These are phyloP conservation scores for Elephas maximus DNA, from an alignment of 2,113 vertebrate genomes.

Conservation along the genomic window DNA sequence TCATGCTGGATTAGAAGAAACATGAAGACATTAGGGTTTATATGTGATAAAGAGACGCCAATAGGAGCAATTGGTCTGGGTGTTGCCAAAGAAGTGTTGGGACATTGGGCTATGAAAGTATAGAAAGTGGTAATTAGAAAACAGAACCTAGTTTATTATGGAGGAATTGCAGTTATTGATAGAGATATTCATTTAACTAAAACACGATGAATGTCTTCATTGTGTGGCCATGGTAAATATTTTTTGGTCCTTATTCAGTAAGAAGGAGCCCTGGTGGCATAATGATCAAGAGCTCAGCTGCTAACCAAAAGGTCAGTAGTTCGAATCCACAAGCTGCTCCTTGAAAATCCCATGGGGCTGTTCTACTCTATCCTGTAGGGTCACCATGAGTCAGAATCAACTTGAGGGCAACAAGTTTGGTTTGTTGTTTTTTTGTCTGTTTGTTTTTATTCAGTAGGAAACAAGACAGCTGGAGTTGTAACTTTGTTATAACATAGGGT, in stretches of 20 bases:
- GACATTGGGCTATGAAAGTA: background rate
- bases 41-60: background rate
- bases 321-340: no score
- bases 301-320: no score
- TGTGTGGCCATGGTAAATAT: background rate
- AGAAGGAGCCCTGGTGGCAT: no score
- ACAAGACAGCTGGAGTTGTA: background rate
- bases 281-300: no score
- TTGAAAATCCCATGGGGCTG: no score
- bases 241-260: background rate
- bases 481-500: no score
- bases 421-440: no score
- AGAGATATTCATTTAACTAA: background rate
- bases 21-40: background rate
- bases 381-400: no score
- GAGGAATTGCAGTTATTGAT: background rate
- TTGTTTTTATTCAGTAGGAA: background rate
- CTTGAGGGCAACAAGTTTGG: no score
- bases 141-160: background rate
- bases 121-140: background rate
- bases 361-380: no score
- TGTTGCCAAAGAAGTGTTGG: background rate
- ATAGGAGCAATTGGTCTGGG: background rate
- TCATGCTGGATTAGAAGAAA: background rate
- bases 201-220: background rate